Base-by-base conservation (phyloP, 2,113 vertebrate species). In the Urocynchramus pylzowi region DNA sequence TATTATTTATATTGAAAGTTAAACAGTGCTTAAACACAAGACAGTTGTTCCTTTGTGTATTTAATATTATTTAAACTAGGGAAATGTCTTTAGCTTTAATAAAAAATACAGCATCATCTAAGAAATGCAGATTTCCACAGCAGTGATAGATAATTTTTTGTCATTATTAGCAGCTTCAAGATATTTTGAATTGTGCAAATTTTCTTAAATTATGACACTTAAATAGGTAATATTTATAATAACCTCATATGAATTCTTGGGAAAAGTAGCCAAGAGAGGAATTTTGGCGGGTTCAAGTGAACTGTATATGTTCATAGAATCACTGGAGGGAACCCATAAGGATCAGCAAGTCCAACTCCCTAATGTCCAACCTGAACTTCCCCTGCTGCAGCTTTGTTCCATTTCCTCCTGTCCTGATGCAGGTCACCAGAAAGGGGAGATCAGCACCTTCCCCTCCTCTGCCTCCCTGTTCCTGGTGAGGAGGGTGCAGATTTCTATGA, bases 331-430 rank as follows among this genome's bases (percentile, higher is more conserved):
- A 27, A 52, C 6, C 12, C 6, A 2, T 37, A 59, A 57, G 4
- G 15, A 73, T 49, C 31, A 89, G 50, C 7, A 10, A 37, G 39
- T 44, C 31, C 33, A 81, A 4, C 10, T 65, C 22, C 27, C 14
- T 57, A 20, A 44, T 33, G 22, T 31, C 44, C 44, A 57, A 2
- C 13, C 31, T n/a, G 27, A 52, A 44, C 18, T 67, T 52, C 10
- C 44, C 2, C 7, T 52, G 22, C 9, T 81, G 4, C n/a, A 63
- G 27, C 27, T 59, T 39, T 0, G 0, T 87, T 73, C 37, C 6
- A 23, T 52, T 44, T 60, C 24, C 33, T 49, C 1, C 1, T 21
- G 31, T 44, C 79, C 52, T 30, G 11, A 16, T 0, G 0, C 2
- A 11, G 33, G n/a, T 63, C 47, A n/a, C 47, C 59, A 78, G 59